Evolutionary conservation across 1,140 invertebrate genomes (phyloP), one percentile per base, ranked within the genome.

Genomic region (Diploscapter pachys): DNA sequence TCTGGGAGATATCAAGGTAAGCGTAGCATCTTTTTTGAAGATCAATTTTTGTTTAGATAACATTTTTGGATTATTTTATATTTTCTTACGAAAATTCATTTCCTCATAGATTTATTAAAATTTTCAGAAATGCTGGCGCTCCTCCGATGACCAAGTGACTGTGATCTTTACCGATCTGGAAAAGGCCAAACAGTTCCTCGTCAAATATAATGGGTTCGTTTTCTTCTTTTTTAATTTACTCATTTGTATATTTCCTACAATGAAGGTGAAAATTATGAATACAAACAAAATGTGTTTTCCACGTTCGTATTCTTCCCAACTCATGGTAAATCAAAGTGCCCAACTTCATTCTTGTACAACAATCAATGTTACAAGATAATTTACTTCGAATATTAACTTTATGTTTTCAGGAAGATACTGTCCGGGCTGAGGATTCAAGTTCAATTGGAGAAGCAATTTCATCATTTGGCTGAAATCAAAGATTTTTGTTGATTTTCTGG

Each of bases 101-200:
- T 13, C 2, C 51, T 68, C 6, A 55, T 68, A n/a, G 0, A 52
- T 48, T 0, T 9, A 5, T 54, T 51, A 52, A 8, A 5, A 9
- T 6, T 6, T 68, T 2, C 50, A 68, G 66, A 68, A 68, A 31
- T 68, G 66, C 51, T 68, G 66, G 66, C 11, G 66, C 8, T 68
- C n/a, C 66, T 55, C 6, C 6, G 66, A 68, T 5, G 66, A 68
- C 50, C 48, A 52, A 51, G 51, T 68, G 5, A 51, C 53, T 53
- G 52, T 68, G 52, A 68, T 68, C 8, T 68, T 68, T 48, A 54
- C 9, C 9, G 51, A 68, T 54, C 66, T 55, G 52, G 8, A 6
- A 52, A 50, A 68, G 13, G 66, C 66, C 50, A 68, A 68, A 31
- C 52, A 6, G 6, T 68, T 68, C 51, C 66, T 68, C 50, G 9